Evolutionary conservation across 2,888 invertebrate genomes (phyloP).

Genomic region (Erebia epiphron): DNA sequence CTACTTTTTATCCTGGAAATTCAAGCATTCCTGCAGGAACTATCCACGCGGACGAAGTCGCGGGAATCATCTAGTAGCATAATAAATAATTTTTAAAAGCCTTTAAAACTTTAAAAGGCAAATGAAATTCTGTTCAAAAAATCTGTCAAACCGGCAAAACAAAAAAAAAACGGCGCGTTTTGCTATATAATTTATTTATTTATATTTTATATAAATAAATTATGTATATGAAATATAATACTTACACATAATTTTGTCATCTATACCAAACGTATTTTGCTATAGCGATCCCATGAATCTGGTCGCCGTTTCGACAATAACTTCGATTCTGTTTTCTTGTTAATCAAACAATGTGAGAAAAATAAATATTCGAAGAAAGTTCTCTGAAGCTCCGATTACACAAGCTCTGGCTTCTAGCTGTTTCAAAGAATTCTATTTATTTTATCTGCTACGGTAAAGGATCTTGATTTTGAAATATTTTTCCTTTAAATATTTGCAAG

Average conservation of each 20-base stretch:
- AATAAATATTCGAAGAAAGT: not conserved
- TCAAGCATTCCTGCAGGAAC: too few species aligned
- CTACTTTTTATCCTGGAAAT: too few species aligned
- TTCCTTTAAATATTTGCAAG: too few species aligned
- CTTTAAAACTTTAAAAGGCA: too few species aligned
- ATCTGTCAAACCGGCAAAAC: not conserved
- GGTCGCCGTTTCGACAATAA: not conserved
- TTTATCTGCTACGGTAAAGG: not conserved
- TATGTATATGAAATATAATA: too few species aligned
- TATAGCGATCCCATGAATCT: conserved; percentile 5
- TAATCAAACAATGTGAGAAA: not conserved
- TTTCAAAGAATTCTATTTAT: conserved; percentile 5
- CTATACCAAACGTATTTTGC: not conserved
- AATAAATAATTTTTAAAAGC: too few species aligned
- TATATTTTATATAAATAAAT: too few species aligned
- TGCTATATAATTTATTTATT: too few species aligned
- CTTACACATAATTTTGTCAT: not conserved
- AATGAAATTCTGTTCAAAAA: too few species aligned
- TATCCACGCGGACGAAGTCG: too few species aligned
- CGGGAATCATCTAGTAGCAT: too few species aligned
- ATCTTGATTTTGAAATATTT: not conserved
- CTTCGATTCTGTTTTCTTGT: conserved; percentile 3
- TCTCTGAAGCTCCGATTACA: not conserved
- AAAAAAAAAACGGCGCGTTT: not conserved
- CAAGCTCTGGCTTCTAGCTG: not conserved